These are phyloP conservation scores for Theristicus caerulescens DNA, from an alignment of 2,113 vertebrate genomes.

Conservation along the genomic window DNA sequence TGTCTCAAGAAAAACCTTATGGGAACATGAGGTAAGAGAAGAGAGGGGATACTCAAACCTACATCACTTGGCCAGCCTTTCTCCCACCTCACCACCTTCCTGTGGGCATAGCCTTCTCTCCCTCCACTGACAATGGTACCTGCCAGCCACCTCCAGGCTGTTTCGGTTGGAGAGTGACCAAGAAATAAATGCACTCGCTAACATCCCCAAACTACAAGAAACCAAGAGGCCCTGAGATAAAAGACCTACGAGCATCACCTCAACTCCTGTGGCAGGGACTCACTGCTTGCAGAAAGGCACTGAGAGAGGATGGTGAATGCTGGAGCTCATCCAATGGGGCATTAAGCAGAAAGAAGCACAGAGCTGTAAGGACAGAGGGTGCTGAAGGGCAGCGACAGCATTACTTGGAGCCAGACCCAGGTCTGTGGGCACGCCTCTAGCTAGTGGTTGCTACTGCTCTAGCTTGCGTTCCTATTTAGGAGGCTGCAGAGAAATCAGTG, in stretches of 20 bases:
- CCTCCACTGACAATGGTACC: background rate
- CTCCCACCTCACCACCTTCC: background rate
- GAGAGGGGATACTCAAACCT: background rate
- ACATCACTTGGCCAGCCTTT: background rate
- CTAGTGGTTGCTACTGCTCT: background rate
- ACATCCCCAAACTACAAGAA: background rate
- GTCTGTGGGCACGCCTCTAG: background rate
- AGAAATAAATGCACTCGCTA: background rate
- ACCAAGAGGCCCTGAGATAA: background rate
- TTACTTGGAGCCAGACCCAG: background rate
- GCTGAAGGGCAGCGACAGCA: background rate
- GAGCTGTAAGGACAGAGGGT: background rate
- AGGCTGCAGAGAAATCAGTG: background rate
- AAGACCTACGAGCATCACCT: background rate
- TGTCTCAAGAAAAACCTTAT: background rate
- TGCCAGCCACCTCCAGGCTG: background rate
- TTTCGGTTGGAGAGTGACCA: background rate
- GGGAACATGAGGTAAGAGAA: background rate
- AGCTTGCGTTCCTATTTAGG: background rate
- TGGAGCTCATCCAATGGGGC: background rate
- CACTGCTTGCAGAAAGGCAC: background rate
- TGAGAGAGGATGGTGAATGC: background rate
- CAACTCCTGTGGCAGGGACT: background rate
- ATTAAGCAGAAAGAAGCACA: background rate
- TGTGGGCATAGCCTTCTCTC: background rate